These are phyloP conservation scores for Caenorhabditis panamensis DNA, from an alignment of 2,888 invertebrate species.

Conservation along the genomic window DNA sequence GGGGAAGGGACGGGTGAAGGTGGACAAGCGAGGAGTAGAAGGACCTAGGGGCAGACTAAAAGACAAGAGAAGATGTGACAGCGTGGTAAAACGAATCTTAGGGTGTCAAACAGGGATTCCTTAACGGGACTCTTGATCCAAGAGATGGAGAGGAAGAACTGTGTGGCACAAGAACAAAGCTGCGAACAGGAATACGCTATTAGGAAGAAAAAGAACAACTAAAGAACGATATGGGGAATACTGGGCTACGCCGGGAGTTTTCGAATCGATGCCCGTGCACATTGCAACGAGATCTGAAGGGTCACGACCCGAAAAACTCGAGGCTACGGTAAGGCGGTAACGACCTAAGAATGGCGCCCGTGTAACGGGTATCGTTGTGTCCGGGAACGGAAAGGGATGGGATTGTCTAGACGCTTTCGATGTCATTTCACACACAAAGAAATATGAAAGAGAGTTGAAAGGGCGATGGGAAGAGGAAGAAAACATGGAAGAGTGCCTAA, in stretches of 20 bases:
- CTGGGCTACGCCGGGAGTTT: conserved; percentile 10
- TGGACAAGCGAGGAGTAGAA: conserved; percentile 43
- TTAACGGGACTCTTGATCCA: background rate
- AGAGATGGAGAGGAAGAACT: background rate
- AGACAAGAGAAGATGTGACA: conserved; percentile 11
- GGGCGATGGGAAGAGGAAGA: conserved; percentile 6
- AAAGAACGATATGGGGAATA: conserved; percentile 12
- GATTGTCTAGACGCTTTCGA: conserved; percentile 31
- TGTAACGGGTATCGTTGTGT: conserved; percentile 42
- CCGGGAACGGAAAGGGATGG: background rate
- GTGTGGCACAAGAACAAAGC: conserved; percentile 5
- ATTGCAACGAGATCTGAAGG: conserved; percentile 7
- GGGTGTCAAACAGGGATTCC: background rate
- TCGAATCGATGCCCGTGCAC: conserved; percentile 10
- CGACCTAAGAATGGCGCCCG: conserved; percentile 26
- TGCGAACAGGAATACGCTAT: conserved; percentile 12
- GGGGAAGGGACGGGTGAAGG: conserved; percentile 6
- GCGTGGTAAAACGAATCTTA: conserved; percentile 21
- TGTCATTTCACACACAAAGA: conserved; percentile 27
- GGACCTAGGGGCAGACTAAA: conserved; percentile 47
- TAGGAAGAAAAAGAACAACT: conserved; percentile 9
- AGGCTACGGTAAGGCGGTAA: conserved; percentile 15
- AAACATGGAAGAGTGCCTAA: conserved; percentile 12
- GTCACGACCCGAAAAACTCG: conserved; percentile 21
- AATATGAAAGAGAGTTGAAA: conserved; percentile 9